Base-by-base conservation (phyloP, 2,113 vertebrate species). In the Dicerorhinus sumatrensis region DNA sequence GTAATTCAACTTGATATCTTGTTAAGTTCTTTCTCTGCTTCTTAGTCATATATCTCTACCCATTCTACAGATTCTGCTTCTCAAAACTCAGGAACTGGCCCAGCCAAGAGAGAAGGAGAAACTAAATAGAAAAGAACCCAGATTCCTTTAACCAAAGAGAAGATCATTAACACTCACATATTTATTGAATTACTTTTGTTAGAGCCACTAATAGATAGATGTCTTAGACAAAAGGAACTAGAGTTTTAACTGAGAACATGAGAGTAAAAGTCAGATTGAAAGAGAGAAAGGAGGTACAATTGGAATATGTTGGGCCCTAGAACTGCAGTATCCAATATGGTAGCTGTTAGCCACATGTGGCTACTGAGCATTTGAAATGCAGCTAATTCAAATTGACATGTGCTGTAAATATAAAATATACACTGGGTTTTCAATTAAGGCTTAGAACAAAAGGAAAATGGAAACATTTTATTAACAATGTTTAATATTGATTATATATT, bases 391-490 rank as follows among this genome's bases (percentile, higher is more conserved):
- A 77, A 81, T 39, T 51, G 56, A 36, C 29, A 42, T 25, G 58
- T 93, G 20, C 51, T 48, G 0, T 84, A 33, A 95, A n/a, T 31
- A 80, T n/a, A 67, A 95, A 96, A 56, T 42, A 77, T 11, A 27
- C 13, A 54, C 16, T 96, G 54, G 33, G 67, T 73, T 93, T 86
- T 95, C 25, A 85, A 77, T 85, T 29, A 63, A 94, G 25, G 39
- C 36, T 65, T 80, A 91, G 9, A 51, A 89, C 31, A 10, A 69
- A 86, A 80, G 27, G n/a, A 92, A n/a, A 42, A n/a, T 56, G 18
- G 12, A 86, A 82, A 27, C 65, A 95, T 82, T 95, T 96, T 6
- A 76, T 62, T 58, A 80, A 76, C 33, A 93, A 81, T 69, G 25
- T 94, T 88, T 73, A 90, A 77, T 91, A 54, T 12, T 89, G 82